A percentile compares a stretch with the other conserved stretches of the same genome.
phyloP scores from a whole-genome alignment of 2,113 vertebrate genomes.

The Otis tarda region DNA sequence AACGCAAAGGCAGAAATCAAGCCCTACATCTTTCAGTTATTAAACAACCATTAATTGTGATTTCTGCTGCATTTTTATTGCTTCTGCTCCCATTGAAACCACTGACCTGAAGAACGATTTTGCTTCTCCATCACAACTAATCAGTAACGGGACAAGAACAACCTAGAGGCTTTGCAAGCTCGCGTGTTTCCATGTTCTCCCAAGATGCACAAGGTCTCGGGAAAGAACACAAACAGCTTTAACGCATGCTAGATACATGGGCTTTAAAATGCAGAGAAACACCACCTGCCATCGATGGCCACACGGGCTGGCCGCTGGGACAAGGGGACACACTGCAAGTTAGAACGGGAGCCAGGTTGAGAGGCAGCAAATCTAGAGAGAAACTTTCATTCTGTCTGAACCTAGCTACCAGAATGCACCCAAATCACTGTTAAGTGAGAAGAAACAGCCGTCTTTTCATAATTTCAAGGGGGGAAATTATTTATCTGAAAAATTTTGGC shows the following conservation, averaged over 20 bases:
- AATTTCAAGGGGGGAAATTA: not conserved
- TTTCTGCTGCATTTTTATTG: not conserved
- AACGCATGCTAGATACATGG: accelerated
- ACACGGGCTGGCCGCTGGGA: accelerated
- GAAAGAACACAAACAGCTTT: not conserved
- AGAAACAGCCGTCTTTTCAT: not conserved
- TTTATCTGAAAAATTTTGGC: not conserved
- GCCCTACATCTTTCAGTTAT: not conserved
- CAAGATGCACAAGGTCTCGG: not conserved
- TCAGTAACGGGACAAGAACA: not conserved
- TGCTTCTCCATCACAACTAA: not conserved
- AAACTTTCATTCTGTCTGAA: not conserved
- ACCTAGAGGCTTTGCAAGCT: not conserved
- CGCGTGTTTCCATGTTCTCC: not conserved
- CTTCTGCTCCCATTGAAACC: not conserved
- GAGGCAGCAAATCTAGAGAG: not conserved
- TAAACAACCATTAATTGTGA: not conserved
- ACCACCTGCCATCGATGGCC: not conserved
- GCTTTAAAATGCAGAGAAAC: not conserved
- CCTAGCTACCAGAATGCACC: not conserved
- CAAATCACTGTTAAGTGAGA: not conserved
- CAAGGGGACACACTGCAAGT: not conserved
- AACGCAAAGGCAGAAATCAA: not conserved
- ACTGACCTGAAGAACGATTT: not conserved
- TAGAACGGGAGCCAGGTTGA: not conserved